phyloP scores from a whole-genome alignment of 2,888 invertebrate genomes.

The Lasioglossum morio region DNA sequence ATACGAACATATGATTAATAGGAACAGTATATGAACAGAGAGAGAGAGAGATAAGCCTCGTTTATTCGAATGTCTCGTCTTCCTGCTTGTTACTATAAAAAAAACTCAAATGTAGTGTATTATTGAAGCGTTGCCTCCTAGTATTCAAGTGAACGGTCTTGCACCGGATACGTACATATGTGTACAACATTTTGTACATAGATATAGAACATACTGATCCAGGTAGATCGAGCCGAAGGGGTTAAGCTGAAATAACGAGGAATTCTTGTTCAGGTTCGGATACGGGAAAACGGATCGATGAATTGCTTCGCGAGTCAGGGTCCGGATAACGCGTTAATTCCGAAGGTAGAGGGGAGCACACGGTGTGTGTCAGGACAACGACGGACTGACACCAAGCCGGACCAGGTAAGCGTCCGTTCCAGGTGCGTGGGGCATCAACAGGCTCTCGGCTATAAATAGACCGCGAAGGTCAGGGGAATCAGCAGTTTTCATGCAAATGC shows the following conservation, averaged over 20 bases:
- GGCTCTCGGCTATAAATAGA: slow-evolving; percentile 81
- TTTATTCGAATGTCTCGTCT: background rate
- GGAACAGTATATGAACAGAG: no score
- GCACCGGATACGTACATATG: background rate
- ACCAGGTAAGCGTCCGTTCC: slow-evolving; percentile 75
- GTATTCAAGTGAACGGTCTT: background rate
- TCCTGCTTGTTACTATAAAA: no score
- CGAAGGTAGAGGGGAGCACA: background rate
- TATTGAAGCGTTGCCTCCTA: no score
- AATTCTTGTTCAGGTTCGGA: background rate
- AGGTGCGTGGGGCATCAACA: slow-evolving; percentile 79
- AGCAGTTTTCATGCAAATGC: slow-evolving; percentile 83
- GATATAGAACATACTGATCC: background rate
- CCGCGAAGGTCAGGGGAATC: slow-evolving; percentile 82
- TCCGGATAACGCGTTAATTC: background rate
- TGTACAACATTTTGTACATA: no score
- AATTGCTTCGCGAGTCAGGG: background rate
- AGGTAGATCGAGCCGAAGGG: no score
- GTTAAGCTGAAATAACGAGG: background rate
- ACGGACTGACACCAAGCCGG: slow-evolving; percentile 53
- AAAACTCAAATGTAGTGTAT: no score
- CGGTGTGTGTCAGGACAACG: slow-evolving; percentile 45
- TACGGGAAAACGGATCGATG: background rate
- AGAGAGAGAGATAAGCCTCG: no score
- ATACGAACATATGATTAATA: no score